Evolutionary conservation across 2,797 vertebrate genomes (phyloP), one percentile per base, ranked within the genome.

Genomic region (Rhinoraja longicauda): DNA sequence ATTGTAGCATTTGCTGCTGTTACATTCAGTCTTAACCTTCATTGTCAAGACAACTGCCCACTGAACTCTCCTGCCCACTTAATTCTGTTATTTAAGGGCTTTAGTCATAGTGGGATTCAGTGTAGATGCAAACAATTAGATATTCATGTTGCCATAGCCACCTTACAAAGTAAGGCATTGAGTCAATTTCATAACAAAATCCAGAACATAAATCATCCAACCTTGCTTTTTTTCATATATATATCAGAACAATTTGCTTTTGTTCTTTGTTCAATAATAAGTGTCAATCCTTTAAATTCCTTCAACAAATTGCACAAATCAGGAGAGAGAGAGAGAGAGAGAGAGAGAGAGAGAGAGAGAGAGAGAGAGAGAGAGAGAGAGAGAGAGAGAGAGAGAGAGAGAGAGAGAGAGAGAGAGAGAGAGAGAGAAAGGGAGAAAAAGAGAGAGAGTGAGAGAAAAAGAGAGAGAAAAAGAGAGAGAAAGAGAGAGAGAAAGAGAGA

Each of bases 81-180:
- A 92, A 29, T 70, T 57, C 70, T 73, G 70, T 72, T 53, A 92
- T 39, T 53, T 32, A 57, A 73, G 26, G 4, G 90, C 26, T 53
- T 75, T 92, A 73, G 70, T 75, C 90, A 92, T 70, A 73, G 70
- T 24, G 26, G 26, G 36, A 92, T 75, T 57, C 70, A 92, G 10
- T 92, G 90, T 72, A 24, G 67, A 70, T 26, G 70, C 90, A 92
- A 92, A 45, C 24, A 29, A 92, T 92, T 92, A 73, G 92, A 92
- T 92, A 92, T 72, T 73, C 90, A 92, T 92, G 90, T 92, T 92
- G 67, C 45, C 90, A 92, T 92, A 92, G 90, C 67, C 67, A 75
- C 90, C 70, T 75, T 75, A 21, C 29, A 92, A 26, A 12, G 67
- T 75, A n/a, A 75, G 45, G 53, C 19, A 92, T 45, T 73, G 10